Evolutionary conservation across 2,797 vertebrate genomes (phyloP), one percentile per base, ranked within the genome.

Genomic region (Stomatorhinus walkeri): DNA sequence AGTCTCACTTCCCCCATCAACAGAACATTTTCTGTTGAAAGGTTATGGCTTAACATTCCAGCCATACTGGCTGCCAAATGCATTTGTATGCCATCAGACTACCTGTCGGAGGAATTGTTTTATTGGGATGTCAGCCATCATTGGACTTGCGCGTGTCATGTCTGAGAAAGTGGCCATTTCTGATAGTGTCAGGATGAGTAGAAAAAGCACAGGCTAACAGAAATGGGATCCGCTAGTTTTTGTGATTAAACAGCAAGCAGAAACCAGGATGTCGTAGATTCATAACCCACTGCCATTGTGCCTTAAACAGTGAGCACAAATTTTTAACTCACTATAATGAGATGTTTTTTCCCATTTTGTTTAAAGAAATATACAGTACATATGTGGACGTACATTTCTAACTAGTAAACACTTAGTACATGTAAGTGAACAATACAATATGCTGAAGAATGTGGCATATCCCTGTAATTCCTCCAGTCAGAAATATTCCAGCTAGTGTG

Each of bases 71-170:
- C 89, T 24, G 32, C 90, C 88, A 85, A 46, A 24, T 86, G 14
- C 91, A 90, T 94, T 93, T 91, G 90, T 88, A 89, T 68, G 22
- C 68, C n/a, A 52, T 89, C 89, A 92, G 87, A 72, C 49, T n/a
- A 86, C 89, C 89, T 86, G 72, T n/a, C 19, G n/a, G 12, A 52
- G 43, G 32, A 19, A 64, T 46, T 46, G 40, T 90, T 89, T 91
- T 89, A 85, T 86, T 87, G 89, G 89, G 61, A 84, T 49, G 68
- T 43, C 24, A 10, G 24, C 46, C 14, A 2, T 28, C 84, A 32
- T 14, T 5, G 48, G 14, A 51, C 49, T 56, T 24, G 7, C 28
- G 2, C 48, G 14, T 83, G 36, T 43, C n/a, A 19, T 83, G 79
- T 48, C 7, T 43, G 79, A 43, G 79, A 83, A 9, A 43, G 36